phyloP scores from a whole-genome alignment of 1,140 invertebrate genomes.

The Penaeus indicus region DNA sequence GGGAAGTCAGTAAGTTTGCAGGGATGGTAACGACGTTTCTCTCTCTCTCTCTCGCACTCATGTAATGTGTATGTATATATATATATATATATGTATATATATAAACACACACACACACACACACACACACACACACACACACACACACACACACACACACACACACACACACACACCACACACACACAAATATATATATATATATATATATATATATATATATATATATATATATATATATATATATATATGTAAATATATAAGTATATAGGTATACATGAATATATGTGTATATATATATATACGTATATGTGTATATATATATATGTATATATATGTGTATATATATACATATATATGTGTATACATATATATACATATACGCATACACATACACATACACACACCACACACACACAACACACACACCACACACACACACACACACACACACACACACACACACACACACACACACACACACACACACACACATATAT shows the following conservation, averaged over 20 bases:
- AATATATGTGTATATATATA: not conserved
- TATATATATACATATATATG: conserved; percentile 16
- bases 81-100: too few relatives aligned
- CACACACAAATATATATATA: too few relatives aligned
- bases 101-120: conserved; percentile 22
- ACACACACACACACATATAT: conserved; percentile 4
- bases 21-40: too few relatives aligned
- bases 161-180: not conserved
- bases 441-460: not conserved
- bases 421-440: not conserved
- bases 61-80: too few relatives aligned
- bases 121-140: conserved; percentile 31
- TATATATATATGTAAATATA: not conserved
- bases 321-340: conserved; percentile 15
- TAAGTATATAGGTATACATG: not conserved
- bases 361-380: conserved; percentile 17
- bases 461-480: not conserved
- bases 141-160: conserved; percentile 14
- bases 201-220: too few relatives aligned
- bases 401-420: not conserved
- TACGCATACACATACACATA: conserved; percentile 7
- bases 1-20: too few relatives aligned
- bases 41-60: too few relatives aligned
- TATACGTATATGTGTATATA: not conserved
- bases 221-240: too few relatives aligned